Base-by-base conservation (phyloP, 2,888 invertebrate species). In the Epicampocera succincta region DNA sequence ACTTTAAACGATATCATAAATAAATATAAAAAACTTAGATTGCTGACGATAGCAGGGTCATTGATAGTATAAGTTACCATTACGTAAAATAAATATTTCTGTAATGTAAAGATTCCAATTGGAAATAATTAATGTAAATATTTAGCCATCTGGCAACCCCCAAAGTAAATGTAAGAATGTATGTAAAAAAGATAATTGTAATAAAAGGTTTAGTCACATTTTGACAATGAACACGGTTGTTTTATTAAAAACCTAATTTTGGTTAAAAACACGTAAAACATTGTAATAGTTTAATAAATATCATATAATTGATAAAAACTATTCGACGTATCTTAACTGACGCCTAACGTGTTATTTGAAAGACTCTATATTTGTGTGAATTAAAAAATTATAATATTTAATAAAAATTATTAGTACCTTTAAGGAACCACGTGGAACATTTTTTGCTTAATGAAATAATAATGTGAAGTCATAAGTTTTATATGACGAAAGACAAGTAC, bases 191-290 rank as follows among this genome's bases (percentile, higher is more conserved):
- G 25, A 25, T 2, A 25, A 25, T 25, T 2, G 5, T 25, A 25
- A 25, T 25, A 25, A 25, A n/a, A 25, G 25, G 5, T 2, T 25
- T 25, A 25, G 25, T 25, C 25, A 25, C 25, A 25, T 25, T 25
- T 25, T 25, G 25, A 5, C 25, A 25, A 25, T 5, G 25, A 25
- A 25, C 3, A 40, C 2, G 40, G 8, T 44, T n/a, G 44, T 44
- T 44, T 44, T n/a, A 44, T 44, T 44, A 44, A 44, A 44, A 44
- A 44, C 44, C 15, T 44, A 44, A n/a, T 13, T 44, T 44, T 44
- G 44, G 44, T 44, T 44, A 13, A 4, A 44, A 44, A 44, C n/a
- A 44, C 42, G 4, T 2, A 12, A 42, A 42, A 42, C 42, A 3
- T n/a, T 42, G 12, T 12, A 42, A 42, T 42, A 42, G 42, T 42